Conservation (phyloP, 2,113 vertebrate genomes). For the Gymnobelideus leadbeateri region DNA sequence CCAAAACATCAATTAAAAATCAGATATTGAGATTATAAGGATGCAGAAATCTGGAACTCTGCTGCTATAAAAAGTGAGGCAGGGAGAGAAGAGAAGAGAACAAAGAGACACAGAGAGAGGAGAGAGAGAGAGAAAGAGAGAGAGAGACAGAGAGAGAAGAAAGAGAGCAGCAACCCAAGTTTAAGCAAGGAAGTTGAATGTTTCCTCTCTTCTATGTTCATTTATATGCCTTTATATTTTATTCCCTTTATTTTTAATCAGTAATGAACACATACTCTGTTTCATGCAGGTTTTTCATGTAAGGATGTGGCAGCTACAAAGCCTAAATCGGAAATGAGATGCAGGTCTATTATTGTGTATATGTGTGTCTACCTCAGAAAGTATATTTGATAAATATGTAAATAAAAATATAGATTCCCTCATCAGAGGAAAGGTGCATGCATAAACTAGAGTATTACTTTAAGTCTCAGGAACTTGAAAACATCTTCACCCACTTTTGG, state of each 20-base stretch:
- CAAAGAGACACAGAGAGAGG: too few relatives aligned
- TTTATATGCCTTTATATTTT: slow-evolving; percentile 24
- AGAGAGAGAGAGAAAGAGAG: too few relatives aligned
- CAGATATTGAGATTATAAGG: slow-evolving; percentile 31
- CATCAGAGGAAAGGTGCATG: slow-evolving; percentile 17
- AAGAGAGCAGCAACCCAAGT: slow-evolving; percentile 9
- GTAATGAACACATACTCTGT: neutral
- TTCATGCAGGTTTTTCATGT: fast-evolving
- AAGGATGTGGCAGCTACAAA: slow-evolving; percentile 18
- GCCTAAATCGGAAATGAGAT: slow-evolving; percentile 35
- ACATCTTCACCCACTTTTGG: slow-evolving; percentile 10
- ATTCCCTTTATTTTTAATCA: slow-evolving; percentile 30
- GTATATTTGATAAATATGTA: slow-evolving; percentile 52
- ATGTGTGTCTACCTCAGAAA: neutral
- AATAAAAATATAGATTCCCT: slow-evolving; percentile 43
- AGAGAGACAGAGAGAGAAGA: neutral
- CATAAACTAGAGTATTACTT: slow-evolving; percentile 10
- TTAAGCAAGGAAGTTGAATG: neutral
- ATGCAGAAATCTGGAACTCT: slow-evolving; percentile 29
- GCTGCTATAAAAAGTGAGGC: slow-evolving; percentile 32
- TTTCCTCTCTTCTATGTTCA: neutral
- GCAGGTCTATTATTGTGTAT: neutral
- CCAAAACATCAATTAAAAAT: neutral
- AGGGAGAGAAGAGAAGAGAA: neutral
- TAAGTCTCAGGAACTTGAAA: neutral